Evolutionary conservation across 2,888 invertebrate species (phyloP).

Genomic region (Sialis lutaria): DNA sequence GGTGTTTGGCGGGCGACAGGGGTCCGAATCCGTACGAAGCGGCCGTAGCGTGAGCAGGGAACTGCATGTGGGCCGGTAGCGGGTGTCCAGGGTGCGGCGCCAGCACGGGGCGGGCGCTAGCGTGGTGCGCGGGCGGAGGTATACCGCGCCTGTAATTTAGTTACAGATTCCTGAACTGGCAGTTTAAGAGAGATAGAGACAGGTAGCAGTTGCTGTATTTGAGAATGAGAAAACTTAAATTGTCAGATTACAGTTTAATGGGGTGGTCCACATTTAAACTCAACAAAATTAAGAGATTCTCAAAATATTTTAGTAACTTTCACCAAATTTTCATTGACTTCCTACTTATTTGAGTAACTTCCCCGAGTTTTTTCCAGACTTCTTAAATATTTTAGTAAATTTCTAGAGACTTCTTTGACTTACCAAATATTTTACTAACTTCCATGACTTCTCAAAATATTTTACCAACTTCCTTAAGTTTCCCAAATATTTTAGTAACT

Average conservation of each 20-base stretch:
- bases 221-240: too few relatives aligned
- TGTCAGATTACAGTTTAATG: background rate
- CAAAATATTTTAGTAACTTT: too few relatives aligned
- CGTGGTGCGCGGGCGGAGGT: slow-evolving; percentile 66
- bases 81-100: slow-evolving; percentile 56
- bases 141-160: slow-evolving; percentile 35
- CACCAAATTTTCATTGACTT: too few relatives aligned
- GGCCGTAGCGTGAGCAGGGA: slow-evolving; percentile 42
- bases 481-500: too few relatives aligned
- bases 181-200: background rate
- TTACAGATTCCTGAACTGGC: background rate
- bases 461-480: too few relatives aligned
- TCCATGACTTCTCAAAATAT: too few relatives aligned
- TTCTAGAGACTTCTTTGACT: too few relatives aligned
- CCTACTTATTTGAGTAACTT: too few relatives aligned
- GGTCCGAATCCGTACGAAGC: slow-evolving; percentile 47
- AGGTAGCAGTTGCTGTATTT: background rate
- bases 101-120: slow-evolving; percentile 48
- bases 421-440: too few relatives aligned
- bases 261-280: background rate
- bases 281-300: too few relatives aligned
- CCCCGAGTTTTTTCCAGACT: too few relatives aligned
- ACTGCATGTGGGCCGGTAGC: slow-evolving; percentile 67
- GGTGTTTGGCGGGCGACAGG: slow-evolving; percentile 51
- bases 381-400: too few relatives aligned